Conservation (phyloP, 30 jellyfish, hydroid and myxozoan genomes). For the Turritopsis dohrnii region DNA sequence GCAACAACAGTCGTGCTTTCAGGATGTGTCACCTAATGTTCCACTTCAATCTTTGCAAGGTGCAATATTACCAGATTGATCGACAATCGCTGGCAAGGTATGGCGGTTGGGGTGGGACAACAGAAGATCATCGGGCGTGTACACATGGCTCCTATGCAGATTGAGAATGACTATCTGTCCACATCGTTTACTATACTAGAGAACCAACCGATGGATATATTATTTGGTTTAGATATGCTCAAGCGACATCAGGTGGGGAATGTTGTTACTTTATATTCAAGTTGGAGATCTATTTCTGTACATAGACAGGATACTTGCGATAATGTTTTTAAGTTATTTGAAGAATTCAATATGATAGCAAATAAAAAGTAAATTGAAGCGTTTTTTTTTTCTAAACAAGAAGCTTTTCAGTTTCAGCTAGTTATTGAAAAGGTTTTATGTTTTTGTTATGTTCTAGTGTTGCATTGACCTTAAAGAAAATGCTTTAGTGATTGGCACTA, state of each 20-base stretch:
- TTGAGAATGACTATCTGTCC: conserved; percentile 69
- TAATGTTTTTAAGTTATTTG: too few relatives aligned
- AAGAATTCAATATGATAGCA: too few relatives aligned
- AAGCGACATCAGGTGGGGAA: conserved; percentile 92
- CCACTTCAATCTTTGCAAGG: too few relatives aligned
- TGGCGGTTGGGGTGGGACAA: conserved; percentile 97
- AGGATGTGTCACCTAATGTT: too few relatives aligned
- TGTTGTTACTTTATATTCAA: neutral
- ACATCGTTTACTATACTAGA: conserved; percentile 86
- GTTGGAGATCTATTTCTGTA: too few relatives aligned
- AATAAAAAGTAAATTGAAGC: too few relatives aligned
- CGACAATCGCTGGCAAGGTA: conserved; percentile 96
- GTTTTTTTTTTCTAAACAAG: too few relatives aligned
- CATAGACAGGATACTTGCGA: too few relatives aligned
- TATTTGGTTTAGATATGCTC: conserved; percentile 94
- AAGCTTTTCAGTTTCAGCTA: too few relatives aligned
- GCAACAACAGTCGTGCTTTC: too few relatives aligned
- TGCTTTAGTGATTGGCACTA: conserved; percentile 84
- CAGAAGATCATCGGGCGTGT: conserved; percentile 93
- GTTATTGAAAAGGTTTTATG: too few relatives aligned
- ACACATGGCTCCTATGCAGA: conserved; percentile 90
- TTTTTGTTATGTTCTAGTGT: conserved; percentile 49
- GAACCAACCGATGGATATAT: conserved; percentile 93
- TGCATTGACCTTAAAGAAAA: conserved; percentile 81
- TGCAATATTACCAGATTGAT: conserved; percentile 81